These are phyloP conservation scores for Nothocercus nigrocapillus DNA, from an alignment of 2,113 vertebrate species.

Conservation along the genomic window DNA sequence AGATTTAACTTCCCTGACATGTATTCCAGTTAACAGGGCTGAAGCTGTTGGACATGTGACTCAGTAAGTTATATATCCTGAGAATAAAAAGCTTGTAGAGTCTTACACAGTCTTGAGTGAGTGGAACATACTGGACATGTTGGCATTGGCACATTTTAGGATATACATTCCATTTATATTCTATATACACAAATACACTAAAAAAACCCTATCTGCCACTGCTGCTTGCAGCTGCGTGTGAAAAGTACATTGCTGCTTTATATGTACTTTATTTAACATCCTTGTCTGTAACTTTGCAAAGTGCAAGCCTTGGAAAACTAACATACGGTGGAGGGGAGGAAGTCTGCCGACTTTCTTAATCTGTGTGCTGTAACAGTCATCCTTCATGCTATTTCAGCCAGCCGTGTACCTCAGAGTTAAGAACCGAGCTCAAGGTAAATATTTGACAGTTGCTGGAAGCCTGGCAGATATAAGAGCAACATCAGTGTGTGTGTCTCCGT, in stretches of 20 bases:
- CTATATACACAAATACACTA: not conserved
- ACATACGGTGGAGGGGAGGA: rapidly evolving
- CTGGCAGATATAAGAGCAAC: slow-evolving; percentile 61
- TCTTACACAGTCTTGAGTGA: not conserved
- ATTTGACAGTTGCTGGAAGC: slow-evolving; percentile 75
- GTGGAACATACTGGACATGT: not conserved
- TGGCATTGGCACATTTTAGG: not conserved
- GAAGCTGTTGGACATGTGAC: not conserved
- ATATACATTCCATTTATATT: not conserved
- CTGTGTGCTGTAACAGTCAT: not conserved
- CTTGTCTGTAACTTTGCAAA: not conserved
- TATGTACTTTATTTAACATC: rapidly evolving
- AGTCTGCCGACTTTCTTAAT: rapidly evolving
- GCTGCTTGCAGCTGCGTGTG: not conserved
- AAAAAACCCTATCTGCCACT: rapidly evolving
- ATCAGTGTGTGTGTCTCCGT: slow-evolving; percentile 71
- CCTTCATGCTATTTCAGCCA: slow-evolving; percentile 63
- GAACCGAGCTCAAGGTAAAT: slow-evolving; percentile 76
- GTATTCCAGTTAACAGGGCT: not conserved
- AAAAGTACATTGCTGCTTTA: not conserved
- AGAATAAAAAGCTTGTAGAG: not conserved
- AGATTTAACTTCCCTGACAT: not conserved
- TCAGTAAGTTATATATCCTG: not conserved
- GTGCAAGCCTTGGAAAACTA: rapidly evolving
- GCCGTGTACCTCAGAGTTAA: slow-evolving; percentile 80